These are phyloP conservation scores for Anguilla pacifica DNA, from an alignment of 2,797 vertebrate genomes.

Conservation along the genomic window DNA sequence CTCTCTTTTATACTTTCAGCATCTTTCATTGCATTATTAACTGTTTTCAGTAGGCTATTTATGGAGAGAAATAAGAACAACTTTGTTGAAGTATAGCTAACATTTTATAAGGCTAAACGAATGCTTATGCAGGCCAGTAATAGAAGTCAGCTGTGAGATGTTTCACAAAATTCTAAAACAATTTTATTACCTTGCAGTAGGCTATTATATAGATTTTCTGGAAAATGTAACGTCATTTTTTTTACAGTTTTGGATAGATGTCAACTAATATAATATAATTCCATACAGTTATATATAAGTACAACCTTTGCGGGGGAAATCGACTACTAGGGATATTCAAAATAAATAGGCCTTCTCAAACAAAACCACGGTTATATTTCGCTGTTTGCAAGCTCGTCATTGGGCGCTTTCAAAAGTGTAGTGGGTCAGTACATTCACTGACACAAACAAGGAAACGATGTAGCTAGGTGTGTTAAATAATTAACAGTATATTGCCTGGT, in stretches of 20 bases:
- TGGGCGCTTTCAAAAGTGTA: not conserved
- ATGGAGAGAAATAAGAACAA: constrained; percentile 49
- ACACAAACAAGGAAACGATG: constrained; percentile 42
- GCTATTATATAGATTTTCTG: not conserved
- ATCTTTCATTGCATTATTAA: constrained; percentile 71
- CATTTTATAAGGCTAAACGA: constrained; percentile 36
- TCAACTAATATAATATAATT: not conserved
- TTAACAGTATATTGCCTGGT: constrained; percentile 6
- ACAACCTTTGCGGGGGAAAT: not conserved
- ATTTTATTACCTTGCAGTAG: not conserved
- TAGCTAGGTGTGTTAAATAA: constrained; percentile 19
- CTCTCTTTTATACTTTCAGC: constrained; percentile 73
- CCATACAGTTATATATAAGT: not conserved
- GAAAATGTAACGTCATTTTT: constrained; percentile 38
- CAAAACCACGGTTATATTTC: not conserved
- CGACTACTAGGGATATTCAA: not conserved
- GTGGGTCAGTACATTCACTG: not conserved
- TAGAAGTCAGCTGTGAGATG: not conserved
- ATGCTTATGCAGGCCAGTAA: not conserved
- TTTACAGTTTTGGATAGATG: constrained; percentile 12
- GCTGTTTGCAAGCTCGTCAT: not conserved
- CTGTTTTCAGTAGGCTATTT: constrained; percentile 53
- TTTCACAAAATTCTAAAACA: not conserved
- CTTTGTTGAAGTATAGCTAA: constrained; percentile 33
- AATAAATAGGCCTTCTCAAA: not conserved